Conservation (phyloP, 2,113 vertebrate species). For the Cyanistes caeruleus region DNA sequence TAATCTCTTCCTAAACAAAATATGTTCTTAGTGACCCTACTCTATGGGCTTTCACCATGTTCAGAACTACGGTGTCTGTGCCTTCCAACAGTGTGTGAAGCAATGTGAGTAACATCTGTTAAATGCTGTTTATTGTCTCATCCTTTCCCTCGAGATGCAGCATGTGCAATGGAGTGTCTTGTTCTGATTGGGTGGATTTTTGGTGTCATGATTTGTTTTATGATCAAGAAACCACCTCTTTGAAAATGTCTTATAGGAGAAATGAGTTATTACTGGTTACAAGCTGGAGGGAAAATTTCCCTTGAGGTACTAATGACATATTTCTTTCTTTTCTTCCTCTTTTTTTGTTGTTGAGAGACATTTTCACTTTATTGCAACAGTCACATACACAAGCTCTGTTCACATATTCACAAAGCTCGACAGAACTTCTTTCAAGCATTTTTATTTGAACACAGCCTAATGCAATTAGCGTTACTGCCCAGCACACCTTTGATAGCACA, state of each 20-base stretch:
- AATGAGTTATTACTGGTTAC: background rate
- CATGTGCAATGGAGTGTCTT: conserved; percentile 5
- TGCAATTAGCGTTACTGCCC: conserved; percentile 34
- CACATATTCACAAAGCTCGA: background rate
- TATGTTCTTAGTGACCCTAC: background rate
- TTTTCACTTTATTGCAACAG: background rate
- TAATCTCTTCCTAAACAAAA: background rate
- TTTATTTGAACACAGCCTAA: background rate
- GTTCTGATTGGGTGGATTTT: background rate
- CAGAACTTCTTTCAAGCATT: background rate
- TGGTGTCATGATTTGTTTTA: background rate
- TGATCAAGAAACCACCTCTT: background rate
- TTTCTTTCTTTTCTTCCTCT: background rate
- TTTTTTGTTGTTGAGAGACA: background rate
- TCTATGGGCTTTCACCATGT: background rate
- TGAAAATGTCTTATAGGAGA: background rate
- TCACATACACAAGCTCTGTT: background rate
- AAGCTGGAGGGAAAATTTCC: background rate
- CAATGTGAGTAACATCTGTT: conserved; percentile 3
- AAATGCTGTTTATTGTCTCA: conserved; percentile 17
- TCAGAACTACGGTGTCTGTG: background rate
- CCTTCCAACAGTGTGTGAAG: background rate
- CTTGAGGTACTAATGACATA: background rate
- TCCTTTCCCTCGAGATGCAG: conserved; percentile 15
- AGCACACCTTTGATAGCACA: conserved; percentile 24